Evolutionary conservation across 2,888 invertebrate genomes (phyloP), one percentile per base, ranked within the genome.

Genomic region (Nephrocerus scutellatus): DNA sequence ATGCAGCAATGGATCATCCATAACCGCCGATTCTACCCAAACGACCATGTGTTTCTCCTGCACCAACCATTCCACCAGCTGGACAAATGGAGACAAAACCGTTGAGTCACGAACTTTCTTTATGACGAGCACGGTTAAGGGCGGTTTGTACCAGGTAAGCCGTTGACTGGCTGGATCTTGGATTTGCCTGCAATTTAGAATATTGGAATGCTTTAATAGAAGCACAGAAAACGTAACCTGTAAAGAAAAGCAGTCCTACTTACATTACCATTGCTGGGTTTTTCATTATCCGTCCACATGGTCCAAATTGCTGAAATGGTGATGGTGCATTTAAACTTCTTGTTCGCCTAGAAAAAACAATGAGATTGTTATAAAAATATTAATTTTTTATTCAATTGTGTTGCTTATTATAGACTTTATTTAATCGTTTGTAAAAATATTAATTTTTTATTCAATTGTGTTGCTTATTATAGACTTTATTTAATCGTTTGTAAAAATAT

Each of bases 101-200:
- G 83, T 80, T 8, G 84, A 84, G 70, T 96, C 96, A 66, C 90
- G 81, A 37, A 92, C 87, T 70, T 96, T 96, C 73, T 95, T 95
- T 71, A 96, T 92, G 48, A 96, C 92, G 53, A 96, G 78, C 53
- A 95, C 95, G n/a, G 89, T 89, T 50, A 93, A 76, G 2, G 95
- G 95, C 14, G 91, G 87, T 70, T 93, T 95, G 79, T 91, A 89
- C 96, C 96, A 96, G 30, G 89, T 92, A 59, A 96, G 74, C 60
- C 93, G 79, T 74, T 95, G 95, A 62, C 91, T 91, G 60, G 92
- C 92, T 26, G 95, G 96, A 72, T 96, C 95, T 70, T 95, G 95
- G 61, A 95, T 93, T 68, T 92, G 90, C 87, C 89, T 90, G 72
- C 16, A 68, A 72, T n/a, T n/a, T n/a, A 14, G 18, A 14, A 30